Base-by-base conservation (phyloP, 2,797 vertebrate genomes). In the Sitta carolinensis region DNA sequence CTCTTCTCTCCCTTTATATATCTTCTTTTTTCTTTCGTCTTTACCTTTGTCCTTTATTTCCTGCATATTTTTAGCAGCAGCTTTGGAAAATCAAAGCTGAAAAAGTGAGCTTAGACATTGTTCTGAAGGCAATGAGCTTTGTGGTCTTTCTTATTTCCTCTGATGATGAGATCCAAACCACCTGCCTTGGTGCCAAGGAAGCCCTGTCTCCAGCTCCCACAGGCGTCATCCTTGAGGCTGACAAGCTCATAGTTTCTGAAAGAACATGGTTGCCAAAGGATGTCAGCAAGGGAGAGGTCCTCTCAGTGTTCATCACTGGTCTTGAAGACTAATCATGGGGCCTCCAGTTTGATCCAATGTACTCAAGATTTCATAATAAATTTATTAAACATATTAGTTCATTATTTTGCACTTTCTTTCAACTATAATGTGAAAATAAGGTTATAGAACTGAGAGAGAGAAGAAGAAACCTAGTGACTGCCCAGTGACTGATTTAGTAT, bases 181-280 rank as follows among this genome's bases (percentile, higher is more conserved):
- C 67, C 75, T 88, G 61, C 40, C 43, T 59, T 86, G 20, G 16
- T 85, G 77, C 68, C 89, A 89, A 83, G 70, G 48, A 89, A 87
- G 40, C 15, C 48, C 50, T 54, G 7, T 58, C 54, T 93, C 61
- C 42, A 84, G 16, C 17, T 94, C 64, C 63, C 58, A 87, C 5
- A 3, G 55, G n/a, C 48, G 80, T 91, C 76, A 84, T 30, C 79
- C 90, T 92, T 95, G 89, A 92, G 64, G 55, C 62, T 91, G 77
- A 91, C 48, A 95, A 87, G 51, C 72, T 93, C 48, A 62, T 69
- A 55, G 20, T 63, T 96, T 86, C 90, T 74, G 57, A 92, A 74
- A 45, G 69, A 89, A 45, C 17, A 32, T 26, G 10, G 15, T 23
- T 89, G n/a, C 89, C 82, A 76, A 95, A 80, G 18, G 45, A 88